A percentile compares a stretch with the other conserved stretches of the same genome.
Evolutionary conservation across 2,888 invertebrate genomes (phyloP).

Genomic region (Coenonympha glycerion): DNA sequence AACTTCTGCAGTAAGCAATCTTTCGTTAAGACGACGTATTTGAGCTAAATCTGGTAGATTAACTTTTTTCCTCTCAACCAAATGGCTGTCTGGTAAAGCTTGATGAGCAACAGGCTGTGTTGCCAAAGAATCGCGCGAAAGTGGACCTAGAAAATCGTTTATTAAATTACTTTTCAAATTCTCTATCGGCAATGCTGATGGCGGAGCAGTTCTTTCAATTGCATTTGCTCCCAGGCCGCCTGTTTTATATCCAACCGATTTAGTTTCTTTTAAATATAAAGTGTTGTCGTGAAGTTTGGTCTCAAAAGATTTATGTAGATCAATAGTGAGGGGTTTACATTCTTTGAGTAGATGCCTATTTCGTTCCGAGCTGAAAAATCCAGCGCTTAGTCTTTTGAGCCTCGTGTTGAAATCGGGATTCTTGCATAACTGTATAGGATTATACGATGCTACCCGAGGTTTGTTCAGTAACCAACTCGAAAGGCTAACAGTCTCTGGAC

Average conservation of each 20-base stretch:
- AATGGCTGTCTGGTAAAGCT: not conserved
- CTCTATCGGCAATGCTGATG: not conserved
- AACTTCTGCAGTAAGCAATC: slow-evolving; percentile 55
- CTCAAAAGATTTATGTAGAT: slow-evolving; percentile 59
- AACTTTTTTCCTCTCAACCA: slow-evolving; percentile 43
- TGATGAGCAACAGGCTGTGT: not conserved
- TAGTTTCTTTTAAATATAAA: slow-evolving; percentile 40
- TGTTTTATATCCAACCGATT: slow-evolving; percentile 16
- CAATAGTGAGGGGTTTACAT: slow-evolving; percentile 59
- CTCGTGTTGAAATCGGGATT: slow-evolving; percentile 68
- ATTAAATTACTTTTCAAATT: not conserved
- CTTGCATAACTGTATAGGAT: slow-evolving; percentile 57
- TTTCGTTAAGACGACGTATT: slow-evolving; percentile 52
- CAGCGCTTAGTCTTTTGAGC: slow-evolving; percentile 50
- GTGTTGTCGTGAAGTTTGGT: slow-evolving; percentile 47
- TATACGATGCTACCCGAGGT: slow-evolving; percentile 50
- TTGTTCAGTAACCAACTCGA: slow-evolving; percentile 53
- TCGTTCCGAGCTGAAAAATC: slow-evolving; percentile 50
- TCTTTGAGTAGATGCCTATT: slow-evolving; percentile 50
- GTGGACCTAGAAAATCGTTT: not conserved
- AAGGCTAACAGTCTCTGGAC: slow-evolving; percentile 33
- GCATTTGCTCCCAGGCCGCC: not conserved
- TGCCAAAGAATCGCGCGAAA: not conserved
- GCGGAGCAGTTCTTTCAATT: not conserved
- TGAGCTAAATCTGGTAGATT: slow-evolving; percentile 51